These are phyloP conservation scores for Diarsia brunnea DNA, from an alignment of 2,888 invertebrate species.

Conservation along the genomic window DNA sequence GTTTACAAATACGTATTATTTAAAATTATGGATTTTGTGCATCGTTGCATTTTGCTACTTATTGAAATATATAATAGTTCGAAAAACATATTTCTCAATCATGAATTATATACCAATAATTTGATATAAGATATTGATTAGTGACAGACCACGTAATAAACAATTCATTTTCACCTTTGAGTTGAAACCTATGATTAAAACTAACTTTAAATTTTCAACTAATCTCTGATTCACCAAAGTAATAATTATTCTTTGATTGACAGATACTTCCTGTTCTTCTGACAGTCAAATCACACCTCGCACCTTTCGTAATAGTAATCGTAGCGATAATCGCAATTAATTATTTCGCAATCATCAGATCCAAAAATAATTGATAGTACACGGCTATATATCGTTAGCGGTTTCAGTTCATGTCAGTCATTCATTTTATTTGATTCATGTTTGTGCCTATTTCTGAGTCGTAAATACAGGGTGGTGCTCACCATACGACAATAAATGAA, in stretches of 20 bases:
- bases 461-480: too few relatives aligned
- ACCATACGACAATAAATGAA: too few relatives aligned
- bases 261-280: slow-evolving; percentile 12
- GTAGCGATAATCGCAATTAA: background rate
- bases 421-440: background rate
- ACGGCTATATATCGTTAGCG: slow-evolving; percentile 6
- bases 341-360: slow-evolving; percentile 10
- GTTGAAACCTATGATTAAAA: background rate
- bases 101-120: background rate
- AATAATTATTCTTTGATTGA: slow-evolving; percentile 22
- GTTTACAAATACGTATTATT: background rate
- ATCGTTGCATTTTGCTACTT: background rate
- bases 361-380: slow-evolving; percentile 22
- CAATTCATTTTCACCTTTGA: background rate
- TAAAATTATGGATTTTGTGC: slow-evolving; percentile 20
- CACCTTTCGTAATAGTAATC: background rate
- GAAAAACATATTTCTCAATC: background rate
- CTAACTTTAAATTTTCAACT: slow-evolving; percentile 7
- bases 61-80: background rate
- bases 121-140: background rate
- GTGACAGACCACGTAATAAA: background rate
- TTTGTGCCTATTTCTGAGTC: background rate
- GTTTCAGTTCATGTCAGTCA: slow-evolving; percentile 16
- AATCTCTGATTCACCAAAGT: background rate
- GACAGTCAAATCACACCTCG: slow-evolving; percentile 7